A percentile compares a stretch with the other conserved stretches of the same genome.
Conservation (phyloP, 2,113 vertebrate species). For the Cebidichthys violaceus region DNA sequence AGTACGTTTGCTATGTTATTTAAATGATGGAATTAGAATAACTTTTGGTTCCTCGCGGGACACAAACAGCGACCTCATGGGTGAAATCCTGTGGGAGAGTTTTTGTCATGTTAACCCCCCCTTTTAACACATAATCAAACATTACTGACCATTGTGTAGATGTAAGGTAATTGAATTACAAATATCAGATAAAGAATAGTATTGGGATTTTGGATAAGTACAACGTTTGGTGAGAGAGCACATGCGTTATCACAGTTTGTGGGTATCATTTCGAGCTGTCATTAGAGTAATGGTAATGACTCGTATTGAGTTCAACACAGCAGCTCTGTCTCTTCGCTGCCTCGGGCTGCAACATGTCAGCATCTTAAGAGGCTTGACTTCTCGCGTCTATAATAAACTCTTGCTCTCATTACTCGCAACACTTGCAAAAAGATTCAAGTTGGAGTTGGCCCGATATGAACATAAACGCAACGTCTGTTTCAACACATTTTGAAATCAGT, state of each 20-base stretch:
- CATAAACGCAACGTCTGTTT: slow-evolving; percentile 11
- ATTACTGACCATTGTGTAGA: neutral
- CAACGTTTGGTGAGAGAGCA: neutral
- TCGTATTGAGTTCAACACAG: slow-evolving; percentile 44
- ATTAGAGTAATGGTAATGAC: slow-evolving; percentile 44
- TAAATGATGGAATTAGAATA: neutral
- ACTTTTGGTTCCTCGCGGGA: too few species aligned
- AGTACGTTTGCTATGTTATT: too few species aligned
- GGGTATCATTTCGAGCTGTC: slow-evolving; percentile 21
- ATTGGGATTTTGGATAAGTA: neutral
- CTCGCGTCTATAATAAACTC: slow-evolving; percentile 45
- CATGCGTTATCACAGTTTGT: slow-evolving; percentile 6
- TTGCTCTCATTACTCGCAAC: slow-evolving; percentile 20
- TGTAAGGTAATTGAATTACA: neutral
- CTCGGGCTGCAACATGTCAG: slow-evolving; percentile 45
- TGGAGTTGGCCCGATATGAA: slow-evolving; percentile 4
- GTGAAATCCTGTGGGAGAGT: too few species aligned
- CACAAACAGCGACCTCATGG: too few species aligned
- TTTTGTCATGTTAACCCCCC: too few species aligned
- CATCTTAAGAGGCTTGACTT: slow-evolving; percentile 35
- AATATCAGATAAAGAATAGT: neutral
- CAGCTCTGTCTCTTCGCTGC: slow-evolving; percentile 23
- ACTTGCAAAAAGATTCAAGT: slow-evolving; percentile 4
- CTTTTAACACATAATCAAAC: neutral
- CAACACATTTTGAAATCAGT: slow-evolving; percentile 1